These are phyloP conservation scores for Podargus strigoides DNA, from an alignment of 2,797 vertebrate genomes.

Conservation along the genomic window DNA sequence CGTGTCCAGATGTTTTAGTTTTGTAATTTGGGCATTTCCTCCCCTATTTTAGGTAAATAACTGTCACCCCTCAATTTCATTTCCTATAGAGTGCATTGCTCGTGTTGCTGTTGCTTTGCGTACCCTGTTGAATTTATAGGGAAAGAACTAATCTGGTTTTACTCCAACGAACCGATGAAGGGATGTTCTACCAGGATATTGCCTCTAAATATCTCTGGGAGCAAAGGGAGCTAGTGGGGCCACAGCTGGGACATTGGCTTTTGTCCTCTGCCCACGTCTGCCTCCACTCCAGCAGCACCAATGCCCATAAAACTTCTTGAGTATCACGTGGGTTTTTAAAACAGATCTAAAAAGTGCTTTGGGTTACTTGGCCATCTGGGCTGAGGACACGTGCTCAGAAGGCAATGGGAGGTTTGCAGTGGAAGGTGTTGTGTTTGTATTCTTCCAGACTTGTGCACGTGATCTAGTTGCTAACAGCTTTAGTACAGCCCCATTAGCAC, in stretches of 20 bases:
- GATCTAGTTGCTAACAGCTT: neutral
- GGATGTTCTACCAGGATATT: neutral
- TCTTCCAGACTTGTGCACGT: accelerated
- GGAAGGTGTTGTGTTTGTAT: neutral
- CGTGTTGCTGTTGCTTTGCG: neutral
- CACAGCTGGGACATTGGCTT: neutral
- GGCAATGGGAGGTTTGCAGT: neutral
- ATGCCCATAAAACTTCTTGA: accelerated
- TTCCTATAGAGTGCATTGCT: neutral
- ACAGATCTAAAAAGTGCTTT: neutral
- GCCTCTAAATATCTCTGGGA: neutral
- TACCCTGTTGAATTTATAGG: neutral
- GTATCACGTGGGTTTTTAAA: neutral
- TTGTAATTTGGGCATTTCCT: neutral
- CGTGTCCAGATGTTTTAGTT: neutral
- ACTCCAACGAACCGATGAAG: neutral
- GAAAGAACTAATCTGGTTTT: neutral
- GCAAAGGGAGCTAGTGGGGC: neutral
- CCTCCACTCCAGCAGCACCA: neutral
- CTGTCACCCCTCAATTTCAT: neutral
- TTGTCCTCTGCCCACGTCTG: accelerated
- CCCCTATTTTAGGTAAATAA: neutral
- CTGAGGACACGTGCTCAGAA: neutral
- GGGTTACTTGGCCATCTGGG: neutral
- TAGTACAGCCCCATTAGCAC: neutral